A percentile compares a stretch with the other conserved stretches of the same genome.
Conservation (phyloP, 2,888 invertebrate genomes). For the Sesia apiformis region DNA sequence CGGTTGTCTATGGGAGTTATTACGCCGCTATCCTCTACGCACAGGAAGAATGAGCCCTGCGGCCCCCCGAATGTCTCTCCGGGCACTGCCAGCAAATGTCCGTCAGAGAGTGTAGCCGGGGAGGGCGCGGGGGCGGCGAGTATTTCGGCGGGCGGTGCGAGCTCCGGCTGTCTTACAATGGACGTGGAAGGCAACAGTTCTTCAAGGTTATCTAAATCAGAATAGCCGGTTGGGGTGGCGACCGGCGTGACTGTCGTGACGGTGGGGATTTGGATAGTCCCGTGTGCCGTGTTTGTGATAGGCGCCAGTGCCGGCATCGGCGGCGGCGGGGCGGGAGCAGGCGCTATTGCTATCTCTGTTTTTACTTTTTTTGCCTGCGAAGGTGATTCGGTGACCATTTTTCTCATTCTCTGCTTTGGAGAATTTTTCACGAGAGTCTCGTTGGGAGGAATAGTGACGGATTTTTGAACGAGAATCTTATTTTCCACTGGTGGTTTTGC, state of each 20-base stretch:
- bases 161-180: constrained; percentile 45
- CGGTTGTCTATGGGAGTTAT: constrained; percentile 83
- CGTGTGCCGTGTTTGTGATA: constrained; percentile 21
- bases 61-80: constrained; percentile 83
- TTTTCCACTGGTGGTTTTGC: constrained; percentile 42
- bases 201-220: constrained; percentile 59
- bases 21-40: constrained; percentile 81
- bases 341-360: constrained; percentile 41
- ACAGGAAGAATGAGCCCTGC: constrained; percentile 82
- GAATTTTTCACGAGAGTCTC: constrained; percentile 28
- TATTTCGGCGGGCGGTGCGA: constrained; percentile 18
- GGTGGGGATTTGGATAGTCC: constrained; percentile 4
- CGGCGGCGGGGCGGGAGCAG: constrained; percentile 19
- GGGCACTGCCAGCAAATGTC: constrained; percentile 81
- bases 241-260: constrained; percentile 9
- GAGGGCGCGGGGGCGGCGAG: constrained; percentile 6
- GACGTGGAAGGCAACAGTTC: constrained; percentile 64
- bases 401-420: constrained; percentile 39
- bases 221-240: constrained; percentile 26
- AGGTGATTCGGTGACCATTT: constrained; percentile 33
- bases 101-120: constrained; percentile 56
- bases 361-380: constrained; percentile 44
- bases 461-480: constrained; percentile 44
- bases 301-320: constrained; percentile 28
- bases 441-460: constrained; percentile 32